Evolutionary conservation across 2,113 vertebrate genomes (phyloP).

Genomic region (Macquaria ambigua): DNA sequence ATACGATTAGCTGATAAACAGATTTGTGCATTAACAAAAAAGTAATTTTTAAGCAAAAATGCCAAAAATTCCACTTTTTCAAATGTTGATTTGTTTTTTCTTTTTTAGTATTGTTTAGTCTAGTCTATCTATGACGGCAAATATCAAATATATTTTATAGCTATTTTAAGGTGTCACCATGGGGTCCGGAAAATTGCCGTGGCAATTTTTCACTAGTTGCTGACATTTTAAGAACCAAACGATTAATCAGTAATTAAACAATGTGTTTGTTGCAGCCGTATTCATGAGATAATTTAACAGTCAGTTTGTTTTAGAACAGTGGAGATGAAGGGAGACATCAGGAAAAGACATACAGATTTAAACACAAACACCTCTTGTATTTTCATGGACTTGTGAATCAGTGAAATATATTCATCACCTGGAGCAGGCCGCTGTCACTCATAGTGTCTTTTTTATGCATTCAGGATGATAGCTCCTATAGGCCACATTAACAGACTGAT

Average conservation of each 20-base stretch:
- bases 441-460: not conserved
- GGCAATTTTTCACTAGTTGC: not conserved
- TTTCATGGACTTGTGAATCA: not conserved
- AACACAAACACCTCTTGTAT: not conserved
- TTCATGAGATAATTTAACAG: not conserved
- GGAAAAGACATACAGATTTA: not conserved
- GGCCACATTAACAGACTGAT: not conserved
- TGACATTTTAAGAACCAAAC: not conserved
- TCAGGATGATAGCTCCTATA: not conserved
- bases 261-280: not conserved
- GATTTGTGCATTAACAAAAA: no score
- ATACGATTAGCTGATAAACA: no score
- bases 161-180: not conserved
- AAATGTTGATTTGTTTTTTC: no score
- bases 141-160: no score
- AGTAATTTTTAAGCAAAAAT: no score
- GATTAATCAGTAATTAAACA: not conserved
- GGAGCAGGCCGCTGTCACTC: conserved; percentile 20
- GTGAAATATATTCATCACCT: conserved; percentile 34
- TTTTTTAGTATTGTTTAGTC: no score
- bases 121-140: no score
- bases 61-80: no score
- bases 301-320: not conserved
- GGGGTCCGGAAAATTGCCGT: not conserved
- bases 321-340: not conserved